These are phyloP conservation scores for Ceyx margarethae DNA, from an alignment of 2,113 vertebrate species.

Conservation along the genomic window DNA sequence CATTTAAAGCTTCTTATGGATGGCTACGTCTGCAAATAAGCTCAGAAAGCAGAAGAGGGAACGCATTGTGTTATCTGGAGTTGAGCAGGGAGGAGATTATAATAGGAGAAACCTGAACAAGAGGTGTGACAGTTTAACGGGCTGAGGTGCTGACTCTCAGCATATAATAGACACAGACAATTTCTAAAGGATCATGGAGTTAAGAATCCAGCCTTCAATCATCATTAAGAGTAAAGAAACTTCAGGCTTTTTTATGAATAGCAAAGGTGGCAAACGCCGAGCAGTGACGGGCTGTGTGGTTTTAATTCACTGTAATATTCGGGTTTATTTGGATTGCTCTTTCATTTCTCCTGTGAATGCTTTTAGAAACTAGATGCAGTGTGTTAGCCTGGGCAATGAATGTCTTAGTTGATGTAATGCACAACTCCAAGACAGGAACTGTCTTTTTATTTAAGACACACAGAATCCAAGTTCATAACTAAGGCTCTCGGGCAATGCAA, in stretches of 20 bases:
- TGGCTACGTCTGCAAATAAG: conserved; percentile 32
- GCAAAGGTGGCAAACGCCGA: background rate
- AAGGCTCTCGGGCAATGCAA: background rate
- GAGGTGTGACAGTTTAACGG: conserved; percentile 21
- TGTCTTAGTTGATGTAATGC: background rate
- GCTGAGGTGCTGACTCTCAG: conserved; percentile 9
- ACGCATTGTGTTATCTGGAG: conserved; percentile 6
- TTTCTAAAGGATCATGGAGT: background rate
- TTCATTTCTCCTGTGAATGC: background rate
- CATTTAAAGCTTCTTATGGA: conserved; percentile 62
- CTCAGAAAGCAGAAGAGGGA: conserved; percentile 46
- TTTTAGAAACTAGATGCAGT: conserved; percentile 21
- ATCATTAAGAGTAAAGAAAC: background rate
- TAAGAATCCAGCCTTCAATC: conserved; percentile 1
- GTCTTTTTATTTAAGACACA: background rate
- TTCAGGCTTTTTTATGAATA: background rate
- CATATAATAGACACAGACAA: background rate
- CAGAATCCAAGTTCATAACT: background rate
- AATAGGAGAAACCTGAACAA: background rate
- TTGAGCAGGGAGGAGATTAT: conserved; percentile 1
- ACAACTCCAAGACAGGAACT: background rate
- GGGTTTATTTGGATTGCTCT: conserved; percentile 33
- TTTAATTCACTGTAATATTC: background rate
- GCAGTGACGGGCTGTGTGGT: background rate
- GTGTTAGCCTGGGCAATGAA: conserved; percentile 29